These are phyloP conservation scores for Umimayanthus chanpuru DNA, from an alignment of 92 coral and sea anemone species.

Conservation along the genomic window DNA sequence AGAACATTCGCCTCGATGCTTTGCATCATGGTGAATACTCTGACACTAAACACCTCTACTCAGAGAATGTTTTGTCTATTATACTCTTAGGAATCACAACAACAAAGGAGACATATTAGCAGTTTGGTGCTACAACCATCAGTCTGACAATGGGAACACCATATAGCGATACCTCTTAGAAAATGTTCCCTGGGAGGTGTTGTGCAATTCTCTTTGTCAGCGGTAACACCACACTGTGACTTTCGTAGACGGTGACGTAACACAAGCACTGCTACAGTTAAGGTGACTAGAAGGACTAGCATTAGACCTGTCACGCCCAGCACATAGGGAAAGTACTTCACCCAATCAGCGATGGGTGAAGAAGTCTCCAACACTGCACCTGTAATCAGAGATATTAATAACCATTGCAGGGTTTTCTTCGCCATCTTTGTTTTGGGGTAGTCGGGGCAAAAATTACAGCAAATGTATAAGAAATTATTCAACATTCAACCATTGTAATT, in stretches of 20 bases:
- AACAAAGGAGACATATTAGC: no score
- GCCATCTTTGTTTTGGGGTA: no score
- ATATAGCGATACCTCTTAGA: not conserved
- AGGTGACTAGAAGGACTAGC: not conserved
- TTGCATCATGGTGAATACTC: no score
- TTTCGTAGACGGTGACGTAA: not conserved
- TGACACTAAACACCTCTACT: no score
- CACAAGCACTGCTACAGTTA: not conserved
- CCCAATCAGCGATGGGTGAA: not conserved
- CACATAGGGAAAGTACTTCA: not conserved
- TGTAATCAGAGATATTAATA: not conserved
- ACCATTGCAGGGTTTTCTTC: not conserved
- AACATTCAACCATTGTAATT: no score
- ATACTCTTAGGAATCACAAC: no score
- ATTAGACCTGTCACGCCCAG: not conserved
- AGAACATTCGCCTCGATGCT: no score
- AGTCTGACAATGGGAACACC: not conserved
- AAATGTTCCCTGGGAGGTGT: not conserved
- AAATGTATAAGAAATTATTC: no score
- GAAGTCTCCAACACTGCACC: not conserved
- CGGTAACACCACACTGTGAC: not conserved
- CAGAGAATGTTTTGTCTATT: no score
- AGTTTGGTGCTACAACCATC: not conserved
- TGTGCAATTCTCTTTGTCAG: not conserved
- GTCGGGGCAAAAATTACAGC: no score